Evolutionary conservation across 2,113 vertebrate genomes (phyloP).

Genomic region (Elgaria multicarinata): DNA sequence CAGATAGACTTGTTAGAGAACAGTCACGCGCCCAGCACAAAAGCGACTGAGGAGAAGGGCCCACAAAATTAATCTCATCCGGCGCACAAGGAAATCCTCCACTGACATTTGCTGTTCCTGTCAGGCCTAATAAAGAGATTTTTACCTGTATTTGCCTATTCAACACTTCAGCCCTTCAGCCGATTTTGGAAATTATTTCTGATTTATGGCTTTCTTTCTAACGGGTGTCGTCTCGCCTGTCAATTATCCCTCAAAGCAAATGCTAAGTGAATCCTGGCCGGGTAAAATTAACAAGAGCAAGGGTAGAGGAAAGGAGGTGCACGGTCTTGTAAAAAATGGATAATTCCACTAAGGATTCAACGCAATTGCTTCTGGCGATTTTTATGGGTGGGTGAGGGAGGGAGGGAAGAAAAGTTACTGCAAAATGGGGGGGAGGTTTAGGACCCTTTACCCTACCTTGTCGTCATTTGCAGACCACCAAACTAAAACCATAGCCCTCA

Average conservation of each 20-base stretch:
- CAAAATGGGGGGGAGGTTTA: neutral
- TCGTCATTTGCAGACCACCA: neutral
- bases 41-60: slow-evolving; percentile 56
- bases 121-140: slow-evolving; percentile 87
- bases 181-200: slow-evolving; percentile 89
- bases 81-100: slow-evolving; percentile 74
- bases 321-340: slow-evolving; percentile 55
- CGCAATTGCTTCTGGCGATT: slow-evolving; percentile 53
- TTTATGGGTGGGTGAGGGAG: slow-evolving; percentile 43
- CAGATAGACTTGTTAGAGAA: slow-evolving; percentile 63
- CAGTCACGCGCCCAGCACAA: slow-evolving; percentile 46
- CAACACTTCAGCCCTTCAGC: slow-evolving; percentile 80
- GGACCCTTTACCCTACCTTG: neutral
- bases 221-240: slow-evolving; percentile 81
- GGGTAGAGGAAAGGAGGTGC: neutral
- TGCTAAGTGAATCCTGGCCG: slow-evolving; percentile 83
- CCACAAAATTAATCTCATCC: slow-evolving; percentile 76
- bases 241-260: slow-evolving; percentile 86
- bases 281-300: slow-evolving; percentile 82
- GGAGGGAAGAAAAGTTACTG: neutral
- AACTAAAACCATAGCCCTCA: neutral
- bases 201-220: slow-evolving; percentile 82
- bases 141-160: slow-evolving; percentile 89
- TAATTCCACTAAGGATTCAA: slow-evolving; percentile 63
- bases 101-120: slow-evolving; percentile 83